Evolutionary conservation across 2,797 vertebrate species (phyloP), one percentile per base, ranked within the genome.

Genomic region (Hoplostethus mediterraneus): DNA sequence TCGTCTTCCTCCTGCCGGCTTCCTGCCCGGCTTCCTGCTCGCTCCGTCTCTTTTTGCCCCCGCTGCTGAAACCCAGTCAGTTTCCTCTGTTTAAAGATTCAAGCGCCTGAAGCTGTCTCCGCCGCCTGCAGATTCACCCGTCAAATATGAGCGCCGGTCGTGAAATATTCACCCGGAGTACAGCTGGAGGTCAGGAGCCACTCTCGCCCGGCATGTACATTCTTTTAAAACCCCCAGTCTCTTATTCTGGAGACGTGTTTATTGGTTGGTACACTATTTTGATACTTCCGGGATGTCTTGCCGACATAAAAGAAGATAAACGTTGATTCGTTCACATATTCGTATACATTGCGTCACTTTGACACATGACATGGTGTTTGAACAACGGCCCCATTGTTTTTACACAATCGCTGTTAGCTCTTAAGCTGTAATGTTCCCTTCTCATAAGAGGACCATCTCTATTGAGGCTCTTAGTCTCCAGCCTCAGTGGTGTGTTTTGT

Each of bases 11-110:
- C 49, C 1, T 73, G n/a, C 11, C 59, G 42, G 75, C 73, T 81
- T 87, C 83, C 83, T 82, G n/a, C 84, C 63, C 62, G 44, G 61
- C 66, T 85, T 85, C 79, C 85, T 74, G 71, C 78, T 74, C 8
- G 58, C 52, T 55, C 75, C 67, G 7, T 4, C 70, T 67, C n/a
- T n/a, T n/a, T n/a, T 64, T 67, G 64, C 82, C 63, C 63, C 55
- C 4, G 11, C 28, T 53, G 59, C 75, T 81, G 87, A 87, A 92
- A 88, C 82, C 73, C 67, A 73, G 83, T 80, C 75, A 79, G 87
- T 90, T 92, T 90, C 89, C 88, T 84, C 89, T 84, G 72, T 88
- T 91, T 90, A 90, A 91, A 90, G 77, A 92, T 92, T 92, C 84
- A 90, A 70, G 80, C 74, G 66, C 90, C 79, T 74, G 60, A 86